Base-by-base conservation (phyloP, 92 coral and sea anemone genomes). In the Parazoanthus darwini region DNA sequence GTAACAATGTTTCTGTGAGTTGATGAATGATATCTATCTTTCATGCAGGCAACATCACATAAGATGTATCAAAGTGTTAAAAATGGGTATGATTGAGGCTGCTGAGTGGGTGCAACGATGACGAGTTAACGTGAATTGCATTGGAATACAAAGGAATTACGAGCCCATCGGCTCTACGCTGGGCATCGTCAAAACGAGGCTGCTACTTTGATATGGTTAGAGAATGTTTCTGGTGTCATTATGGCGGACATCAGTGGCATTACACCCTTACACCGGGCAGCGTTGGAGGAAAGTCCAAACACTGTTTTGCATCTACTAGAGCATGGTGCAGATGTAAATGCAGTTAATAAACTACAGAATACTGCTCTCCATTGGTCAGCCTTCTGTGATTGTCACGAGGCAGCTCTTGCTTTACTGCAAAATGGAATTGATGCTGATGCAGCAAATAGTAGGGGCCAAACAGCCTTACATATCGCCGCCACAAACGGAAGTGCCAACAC, bases 301-400 rank as follows among this genome's bases (percentile, higher is more conserved):
- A 29, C 78, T 9, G 59, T 66, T 44, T 44, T 67, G 35, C 59
- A 2, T 67, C 66, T 82, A 46, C 86, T 82, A 35, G 77, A 82
- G 7, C 77, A 10, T 11, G 86, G 77, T 44, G 66, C 78, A 15
- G 20, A n/a, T 68, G 77, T 82, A 68, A 68, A 68, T 26, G 77
- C 29, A 67, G 86, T 44, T 25, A 82, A 82, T 68, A n/a, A 3
- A 20, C 36, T 11, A 59, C 37, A 25, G 44, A 82, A 82, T 48
- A 67, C 86, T 82, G 86, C 86, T 67, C 86, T 82, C 23, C 86
- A 82, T 25, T 82, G 78, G 77, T 82, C 86, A 42, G 63, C 86
- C 4, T 82, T 82, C 22, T 46, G 51, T 68, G 86, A 82, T 59
- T 68, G 59, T 73, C 77, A 67, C 16, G 37, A 82, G 42, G 50